Evolutionary conservation across 2,888 invertebrate species (phyloP).

Genomic region (Mythimna impura): DNA sequence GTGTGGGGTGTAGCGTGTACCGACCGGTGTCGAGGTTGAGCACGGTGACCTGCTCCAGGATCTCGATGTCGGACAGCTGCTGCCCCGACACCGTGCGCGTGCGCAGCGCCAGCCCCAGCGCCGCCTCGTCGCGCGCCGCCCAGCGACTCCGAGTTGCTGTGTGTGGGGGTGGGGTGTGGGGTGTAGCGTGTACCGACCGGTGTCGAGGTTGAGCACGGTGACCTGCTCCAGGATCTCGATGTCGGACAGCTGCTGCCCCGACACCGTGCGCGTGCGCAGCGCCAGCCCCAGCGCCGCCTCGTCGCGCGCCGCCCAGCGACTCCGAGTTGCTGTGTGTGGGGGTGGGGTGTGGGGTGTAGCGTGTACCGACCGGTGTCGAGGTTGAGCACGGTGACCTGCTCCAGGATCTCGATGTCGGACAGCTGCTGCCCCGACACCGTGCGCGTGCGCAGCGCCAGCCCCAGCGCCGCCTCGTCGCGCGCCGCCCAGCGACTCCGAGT

Average conservation of each 20-base stretch:
- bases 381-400: slow-evolving; percentile 30
- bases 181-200: slow-evolving; percentile 5
- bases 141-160: not conserved
- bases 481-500: slow-evolving; percentile 65
- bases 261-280: slow-evolving; percentile 62
- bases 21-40: slow-evolving; percentile 24
- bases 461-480: slow-evolving; percentile 91
- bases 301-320: too few species aligned
- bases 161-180: not conserved
- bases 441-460: slow-evolving; percentile 80
- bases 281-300: too few species aligned
- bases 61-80: slow-evolving; percentile 21
- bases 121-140: too few species aligned
- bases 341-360: not conserved
- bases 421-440: not conserved
- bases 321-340: not conserved
- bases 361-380: slow-evolving; percentile 19
- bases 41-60: slow-evolving; percentile 30
- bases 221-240: slow-evolving; percentile 27
- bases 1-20: not conserved
- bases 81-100: not conserved
- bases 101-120: slow-evolving; percentile 89
- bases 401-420: slow-evolving; percentile 26
- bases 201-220: slow-evolving; percentile 30
- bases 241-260: slow-evolving; percentile 2